Base-by-base conservation (phyloP, 1,140 invertebrate species). In the Dysdera silvatica region DNA sequence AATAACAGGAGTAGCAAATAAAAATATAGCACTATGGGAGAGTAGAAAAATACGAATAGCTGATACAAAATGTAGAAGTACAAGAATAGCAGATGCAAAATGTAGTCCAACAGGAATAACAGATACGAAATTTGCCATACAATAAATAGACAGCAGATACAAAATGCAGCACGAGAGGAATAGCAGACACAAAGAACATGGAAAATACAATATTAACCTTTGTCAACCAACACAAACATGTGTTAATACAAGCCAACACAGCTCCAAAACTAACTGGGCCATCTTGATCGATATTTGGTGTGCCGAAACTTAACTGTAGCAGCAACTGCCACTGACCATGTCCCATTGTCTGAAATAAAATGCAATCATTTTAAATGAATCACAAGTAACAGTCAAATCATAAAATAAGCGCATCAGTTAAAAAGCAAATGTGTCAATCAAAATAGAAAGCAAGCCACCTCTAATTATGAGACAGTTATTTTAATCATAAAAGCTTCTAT, bases 211-310 rank as follows among this genome's bases (percentile, higher is more conserved):
- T 14, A 29, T 12, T 4, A 70, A 76, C 75, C 70, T 74, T 75
- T 14, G 66, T 66, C 16, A 76, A 61, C 0, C 69, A 47, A 31
- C 68, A 57, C 2, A 76, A 60, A 64, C 73, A 75, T 18, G 71
- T 66, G 35, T 70, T 73, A 23, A 75, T 67, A 67, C 73, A 74
- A 3, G 74, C 68, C 18, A 76, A 67, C 16, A 76, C 65, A 24
- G 73, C 74, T 24, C 75, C 75, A 66, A 75, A 76, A 28, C 71
- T 70, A 23, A 68, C 63, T 2, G 67, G 60, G 40, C 65, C 61
- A 43, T 73, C 69, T 47, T 72, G 70, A 47, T 77, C 74, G 14
- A 74, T 48, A 7, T 73, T 72, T 10, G 75, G 75, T 2, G 70
- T 73, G 45, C 70, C 70, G 58, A 77, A 77, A 14, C 68, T 71